Base-by-base conservation (phyloP, 2,888 invertebrate genomes). In the Synergus japonicus region DNA sequence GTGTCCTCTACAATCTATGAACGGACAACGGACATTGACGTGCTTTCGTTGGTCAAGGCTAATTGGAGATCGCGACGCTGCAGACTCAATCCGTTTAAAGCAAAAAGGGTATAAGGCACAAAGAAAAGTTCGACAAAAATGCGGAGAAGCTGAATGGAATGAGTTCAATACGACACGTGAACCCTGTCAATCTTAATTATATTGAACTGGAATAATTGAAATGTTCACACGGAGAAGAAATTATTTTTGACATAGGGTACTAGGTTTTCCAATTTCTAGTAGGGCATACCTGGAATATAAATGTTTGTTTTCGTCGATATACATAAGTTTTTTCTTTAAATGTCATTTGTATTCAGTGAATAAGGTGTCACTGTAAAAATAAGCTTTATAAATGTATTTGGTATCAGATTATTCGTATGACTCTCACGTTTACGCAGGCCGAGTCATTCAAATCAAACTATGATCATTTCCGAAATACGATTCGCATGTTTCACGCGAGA, bases 21-120 rank as follows among this genome's bases (percentile, higher is more conserved):
- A 37, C 37, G 37, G 37, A 37, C 5, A 37, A 66, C 18, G 18
- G 43, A 46, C 76, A 78, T 81, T 83, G 81, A 81, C 58, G 79
- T 79, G 79, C 82, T 49, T 80, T 78, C 79, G 78, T 78, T 80
- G 76, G 79, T 79, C 78, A 78, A 78, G 77, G 78, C 80, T 82
- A 82, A 82, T 82, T 82, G 82, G 79, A 77, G 79, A 58, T 58
- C 18, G 8, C n/a, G n/a, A 4, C 18, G n/a, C 7, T n/a, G 15
- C 54, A 58, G 2, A n/a, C 0, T n/a, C 18, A 4, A 7, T 5
- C 15, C 18, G 46, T 46, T 10, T 46, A 46, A 13, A 10, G 13
- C 46, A 13, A 46, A 46, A 46, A 13, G 46, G 46, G 4, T 46
- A 7, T 37, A 46, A 4, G 4, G 3, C 54, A n/a, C 54, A 58